These are phyloP conservation scores for Epizoanthus ramosus DNA, from an alignment of 92 coral and sea anemone species.

Conservation along the genomic window DNA sequence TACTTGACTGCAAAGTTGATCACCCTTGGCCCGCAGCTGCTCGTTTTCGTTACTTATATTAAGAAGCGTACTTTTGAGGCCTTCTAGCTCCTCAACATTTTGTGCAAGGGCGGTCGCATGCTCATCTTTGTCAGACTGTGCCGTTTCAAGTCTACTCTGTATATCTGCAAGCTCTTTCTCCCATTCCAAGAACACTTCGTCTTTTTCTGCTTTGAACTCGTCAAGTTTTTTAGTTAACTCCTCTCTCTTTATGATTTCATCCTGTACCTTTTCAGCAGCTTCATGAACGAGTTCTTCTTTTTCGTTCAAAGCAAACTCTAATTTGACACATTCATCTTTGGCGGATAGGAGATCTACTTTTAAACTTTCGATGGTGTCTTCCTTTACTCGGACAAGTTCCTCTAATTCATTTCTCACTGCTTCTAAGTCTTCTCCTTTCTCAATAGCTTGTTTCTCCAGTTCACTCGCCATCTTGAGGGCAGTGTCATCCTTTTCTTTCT, in stretches of 20 bases:
- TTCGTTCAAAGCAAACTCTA: slow-evolving; percentile 52
- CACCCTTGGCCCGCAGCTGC: not conserved
- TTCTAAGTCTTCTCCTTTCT: slow-evolving; percentile 45
- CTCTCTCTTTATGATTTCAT: slow-evolving; percentile 37
- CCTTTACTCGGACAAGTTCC: slow-evolving; percentile 42
- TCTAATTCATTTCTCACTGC: slow-evolving; percentile 58
- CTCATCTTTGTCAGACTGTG: slow-evolving; percentile 6
- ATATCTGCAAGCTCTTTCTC: slow-evolving; percentile 23
- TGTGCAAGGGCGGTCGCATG: not conserved
- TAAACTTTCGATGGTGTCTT: slow-evolving; percentile 40
- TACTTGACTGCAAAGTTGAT: slow-evolving; percentile 1
- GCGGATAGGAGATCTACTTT: slow-evolving; percentile 45
- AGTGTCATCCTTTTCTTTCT: slow-evolving; percentile 21
- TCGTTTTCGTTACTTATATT: slow-evolving; percentile 4
- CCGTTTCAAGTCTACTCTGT: slow-evolving; percentile 1
- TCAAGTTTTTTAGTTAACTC: slow-evolving; percentile 23
- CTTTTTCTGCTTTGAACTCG: slow-evolving; percentile 56
- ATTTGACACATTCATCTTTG: slow-evolving; percentile 56
- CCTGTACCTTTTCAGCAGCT: slow-evolving; percentile 19
- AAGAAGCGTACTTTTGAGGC: not conserved
- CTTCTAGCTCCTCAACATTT: not conserved
- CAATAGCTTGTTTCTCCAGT: slow-evolving; percentile 26
- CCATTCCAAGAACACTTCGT: slow-evolving; percentile 39
- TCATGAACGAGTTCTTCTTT: slow-evolving; percentile 52
- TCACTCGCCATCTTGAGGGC: slow-evolving; percentile 35